These are phyloP conservation scores for Chauna torquata DNA, from an alignment of 2,113 vertebrate species.

Conservation along the genomic window DNA sequence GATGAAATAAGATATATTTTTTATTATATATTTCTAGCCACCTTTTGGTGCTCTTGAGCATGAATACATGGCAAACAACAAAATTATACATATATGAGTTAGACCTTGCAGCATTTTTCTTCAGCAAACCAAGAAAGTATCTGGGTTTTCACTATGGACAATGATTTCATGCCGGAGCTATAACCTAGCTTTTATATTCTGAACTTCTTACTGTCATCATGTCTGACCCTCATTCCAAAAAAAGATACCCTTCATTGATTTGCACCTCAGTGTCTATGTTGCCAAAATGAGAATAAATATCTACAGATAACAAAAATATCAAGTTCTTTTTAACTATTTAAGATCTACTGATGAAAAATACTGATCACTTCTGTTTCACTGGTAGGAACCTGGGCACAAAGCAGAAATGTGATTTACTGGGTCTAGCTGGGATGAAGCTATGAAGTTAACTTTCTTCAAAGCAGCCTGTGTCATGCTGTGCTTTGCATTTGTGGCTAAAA, in stretches of 20 bases:
- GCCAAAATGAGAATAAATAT: neutral
- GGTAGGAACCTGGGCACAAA: neutral
- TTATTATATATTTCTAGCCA: neutral
- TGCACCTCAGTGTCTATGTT: neutral
- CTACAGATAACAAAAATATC: neutral
- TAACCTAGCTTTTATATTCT: neutral
- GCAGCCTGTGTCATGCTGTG: neutral
- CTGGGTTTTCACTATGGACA: neutral
- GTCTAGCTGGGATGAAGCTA: neutral
- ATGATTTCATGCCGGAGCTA: neutral
- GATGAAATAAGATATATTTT: neutral
- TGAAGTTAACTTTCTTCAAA: neutral
- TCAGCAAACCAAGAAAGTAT: neutral
- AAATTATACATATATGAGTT: neutral
- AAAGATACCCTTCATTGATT: neutral
- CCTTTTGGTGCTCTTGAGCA: neutral
- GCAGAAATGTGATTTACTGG: neutral
- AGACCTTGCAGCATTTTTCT: neutral
- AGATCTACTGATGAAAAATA: neutral
- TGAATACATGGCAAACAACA: neutral
- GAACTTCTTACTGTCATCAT: neutral
- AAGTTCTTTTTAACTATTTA: neutral
- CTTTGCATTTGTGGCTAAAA: neutral
- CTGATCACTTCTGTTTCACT: neutral
- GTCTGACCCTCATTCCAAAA: neutral